phyloP scores from a whole-genome alignment of 2,113 vertebrate genomes.

The Cheilinus undulatus region DNA sequence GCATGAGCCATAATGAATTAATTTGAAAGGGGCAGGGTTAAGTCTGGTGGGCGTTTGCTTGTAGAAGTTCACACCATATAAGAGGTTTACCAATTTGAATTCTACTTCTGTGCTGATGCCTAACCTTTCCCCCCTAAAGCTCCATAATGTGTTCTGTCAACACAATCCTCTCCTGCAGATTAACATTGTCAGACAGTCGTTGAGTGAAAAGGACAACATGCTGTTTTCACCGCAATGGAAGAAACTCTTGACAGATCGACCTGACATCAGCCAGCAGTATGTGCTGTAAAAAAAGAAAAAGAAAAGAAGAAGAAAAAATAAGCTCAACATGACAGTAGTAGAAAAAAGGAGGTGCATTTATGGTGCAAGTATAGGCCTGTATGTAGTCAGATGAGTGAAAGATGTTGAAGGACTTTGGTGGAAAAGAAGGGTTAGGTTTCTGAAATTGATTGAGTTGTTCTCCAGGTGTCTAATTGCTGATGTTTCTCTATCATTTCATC shows the following conservation, averaged over 20 bases:
- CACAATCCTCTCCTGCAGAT: constrained; percentile 54
- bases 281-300: not conserved
- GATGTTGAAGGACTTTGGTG: not conserved
- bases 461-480: constrained; percentile 71
- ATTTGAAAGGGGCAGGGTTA: constrained; percentile 66
- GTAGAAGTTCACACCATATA: constrained; percentile 65
- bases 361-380: not conserved
- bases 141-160: constrained; percentile 71
- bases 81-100: constrained; percentile 74
- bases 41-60: constrained; percentile 53
- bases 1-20: constrained; percentile 58
- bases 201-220: constrained; percentile 49
- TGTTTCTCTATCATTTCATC: constrained; percentile 75
- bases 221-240: constrained; percentile 39
- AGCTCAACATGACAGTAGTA: not conserved
- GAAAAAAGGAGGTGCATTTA: not conserved
- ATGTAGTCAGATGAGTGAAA: not conserved
- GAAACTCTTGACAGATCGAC: constrained; percentile 42
- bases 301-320: not conserved
- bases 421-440: constrained; percentile 18
- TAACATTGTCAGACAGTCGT: constrained; percentile 51
- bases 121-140: constrained; percentile 70
- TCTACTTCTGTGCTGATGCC: constrained; percentile 62
- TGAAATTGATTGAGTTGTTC: constrained; percentile 42
- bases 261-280: constrained; percentile 18